These are phyloP conservation scores for Prionace glauca DNA, from an alignment of 2,797 vertebrate genomes.

Conservation along the genomic window DNA sequence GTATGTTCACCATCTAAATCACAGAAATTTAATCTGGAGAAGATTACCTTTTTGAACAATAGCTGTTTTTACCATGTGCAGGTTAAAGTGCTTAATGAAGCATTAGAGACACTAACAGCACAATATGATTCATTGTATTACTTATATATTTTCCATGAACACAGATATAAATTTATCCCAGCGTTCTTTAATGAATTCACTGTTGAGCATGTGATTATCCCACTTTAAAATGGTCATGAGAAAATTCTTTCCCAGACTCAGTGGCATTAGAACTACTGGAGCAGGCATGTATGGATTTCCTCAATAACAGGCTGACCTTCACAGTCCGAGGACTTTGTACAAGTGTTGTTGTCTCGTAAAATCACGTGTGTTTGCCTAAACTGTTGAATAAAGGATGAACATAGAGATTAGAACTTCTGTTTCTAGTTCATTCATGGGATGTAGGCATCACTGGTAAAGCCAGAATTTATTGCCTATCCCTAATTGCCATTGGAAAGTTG, in stretches of 20 bases:
- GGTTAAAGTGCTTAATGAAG: not conserved
- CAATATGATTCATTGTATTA: not conserved
- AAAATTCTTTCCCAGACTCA: not conserved
- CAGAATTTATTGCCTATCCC: not conserved
- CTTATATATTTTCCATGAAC: not conserved
- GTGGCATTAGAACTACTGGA: not conserved
- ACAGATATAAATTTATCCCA: not conserved
- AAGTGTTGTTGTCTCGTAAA: not conserved
- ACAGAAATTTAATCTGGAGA: not conserved
- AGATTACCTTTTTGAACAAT: not conserved
- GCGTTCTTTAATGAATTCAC: not conserved
- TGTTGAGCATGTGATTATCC: not conserved
- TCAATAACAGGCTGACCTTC: not conserved
- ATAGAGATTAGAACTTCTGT: not conserved
- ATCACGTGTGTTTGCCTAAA: not conserved
- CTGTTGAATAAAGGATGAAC: not conserved
- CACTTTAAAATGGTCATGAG: conserved; percentile 20
- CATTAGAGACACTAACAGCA: not conserved
- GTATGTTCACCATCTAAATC: not conserved
- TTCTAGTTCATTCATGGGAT: not conserved
- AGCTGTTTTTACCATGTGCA: not conserved
- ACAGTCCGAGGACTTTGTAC: not conserved
- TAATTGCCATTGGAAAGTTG: not conserved
- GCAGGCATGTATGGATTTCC: not conserved
- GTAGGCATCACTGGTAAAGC: not conserved